Conservation (phyloP, 2,888 invertebrate species). For the Laothoe populi region DNA sequence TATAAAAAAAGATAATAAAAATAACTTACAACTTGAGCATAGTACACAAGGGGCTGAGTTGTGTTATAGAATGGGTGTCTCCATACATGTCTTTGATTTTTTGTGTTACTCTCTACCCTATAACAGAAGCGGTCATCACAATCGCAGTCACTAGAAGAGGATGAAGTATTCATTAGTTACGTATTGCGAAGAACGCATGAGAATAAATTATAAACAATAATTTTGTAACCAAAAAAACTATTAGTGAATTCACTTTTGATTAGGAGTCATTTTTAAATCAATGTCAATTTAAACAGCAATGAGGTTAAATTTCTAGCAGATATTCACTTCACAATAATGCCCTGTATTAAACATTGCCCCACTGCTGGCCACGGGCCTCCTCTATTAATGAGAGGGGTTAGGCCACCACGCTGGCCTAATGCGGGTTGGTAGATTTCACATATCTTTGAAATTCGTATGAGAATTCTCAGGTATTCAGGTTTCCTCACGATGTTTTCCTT, state of each 20-base stretch:
- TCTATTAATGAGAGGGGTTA: too few species aligned
- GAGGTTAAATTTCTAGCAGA: too few species aligned
- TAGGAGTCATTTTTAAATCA: background rate
- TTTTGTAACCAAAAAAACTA: background rate
- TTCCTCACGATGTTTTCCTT: too few species aligned
- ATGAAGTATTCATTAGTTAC: slow-evolving; percentile 50
- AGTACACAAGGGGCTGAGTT: slow-evolving; percentile 65
- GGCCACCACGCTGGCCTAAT: too few species aligned
- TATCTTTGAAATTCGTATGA: too few species aligned
- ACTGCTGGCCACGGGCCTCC: too few species aligned
- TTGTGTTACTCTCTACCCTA: slow-evolving; percentile 32
- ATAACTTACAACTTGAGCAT: slow-evolving; percentile 61
- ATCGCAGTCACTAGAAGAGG: slow-evolving; percentile 54
- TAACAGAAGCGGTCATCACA: slow-evolving; percentile 42
- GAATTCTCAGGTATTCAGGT: too few species aligned
- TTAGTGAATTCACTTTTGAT: background rate
- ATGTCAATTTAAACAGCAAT: background rate
- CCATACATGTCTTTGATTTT: slow-evolving; percentile 28
- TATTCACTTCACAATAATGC: too few species aligned
- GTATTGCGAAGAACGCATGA: background rate
- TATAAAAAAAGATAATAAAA: too few species aligned
- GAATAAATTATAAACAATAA: slow-evolving; percentile 11
- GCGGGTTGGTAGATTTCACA: too few species aligned
- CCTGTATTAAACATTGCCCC: too few species aligned
- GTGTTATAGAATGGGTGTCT: slow-evolving; percentile 47